Evolutionary conservation across 2,113 vertebrate genomes (phyloP).

Genomic region (Lophura nycthemera): DNA sequence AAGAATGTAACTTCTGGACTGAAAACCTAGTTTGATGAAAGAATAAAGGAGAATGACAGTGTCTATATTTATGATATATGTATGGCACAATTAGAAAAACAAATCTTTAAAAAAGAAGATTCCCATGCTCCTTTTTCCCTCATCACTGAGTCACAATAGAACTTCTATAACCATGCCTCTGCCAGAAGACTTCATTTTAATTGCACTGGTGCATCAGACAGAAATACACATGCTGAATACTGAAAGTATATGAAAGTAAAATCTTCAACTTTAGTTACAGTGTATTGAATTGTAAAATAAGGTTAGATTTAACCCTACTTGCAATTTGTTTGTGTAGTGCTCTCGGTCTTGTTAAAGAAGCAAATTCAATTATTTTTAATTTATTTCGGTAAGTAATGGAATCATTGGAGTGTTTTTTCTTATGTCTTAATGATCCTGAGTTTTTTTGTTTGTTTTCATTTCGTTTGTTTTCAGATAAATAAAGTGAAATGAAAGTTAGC

Average conservation of each 20-base stretch:
- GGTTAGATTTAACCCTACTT: not conserved
- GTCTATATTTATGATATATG: not conserved
- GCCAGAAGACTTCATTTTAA: not conserved
- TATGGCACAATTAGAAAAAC: not conserved
- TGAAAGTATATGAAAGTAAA: not conserved
- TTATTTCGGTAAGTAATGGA: not conserved
- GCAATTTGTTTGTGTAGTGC: not conserved
- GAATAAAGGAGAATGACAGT: not conserved
- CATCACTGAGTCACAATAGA: not conserved
- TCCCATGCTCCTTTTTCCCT: not conserved
- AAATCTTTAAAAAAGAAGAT: not conserved
- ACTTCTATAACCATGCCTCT: not conserved
- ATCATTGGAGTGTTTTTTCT: not conserved
- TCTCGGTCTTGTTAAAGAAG: not conserved
- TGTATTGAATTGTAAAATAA: not conserved
- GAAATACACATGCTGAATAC: not conserved
- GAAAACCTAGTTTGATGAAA: not conserved
- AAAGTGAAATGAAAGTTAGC: not conserved
- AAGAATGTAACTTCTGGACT: not conserved
- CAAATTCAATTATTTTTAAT: not conserved
- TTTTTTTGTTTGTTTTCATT: not conserved
- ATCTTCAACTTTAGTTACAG: not conserved
- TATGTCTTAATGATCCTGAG: not conserved
- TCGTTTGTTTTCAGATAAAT: not conserved
- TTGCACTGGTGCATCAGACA: conserved; percentile 5